These are phyloP conservation scores for Melanogrammus aeglefinus DNA, from an alignment of 2,797 vertebrate genomes.

Conservation along the genomic window DNA sequence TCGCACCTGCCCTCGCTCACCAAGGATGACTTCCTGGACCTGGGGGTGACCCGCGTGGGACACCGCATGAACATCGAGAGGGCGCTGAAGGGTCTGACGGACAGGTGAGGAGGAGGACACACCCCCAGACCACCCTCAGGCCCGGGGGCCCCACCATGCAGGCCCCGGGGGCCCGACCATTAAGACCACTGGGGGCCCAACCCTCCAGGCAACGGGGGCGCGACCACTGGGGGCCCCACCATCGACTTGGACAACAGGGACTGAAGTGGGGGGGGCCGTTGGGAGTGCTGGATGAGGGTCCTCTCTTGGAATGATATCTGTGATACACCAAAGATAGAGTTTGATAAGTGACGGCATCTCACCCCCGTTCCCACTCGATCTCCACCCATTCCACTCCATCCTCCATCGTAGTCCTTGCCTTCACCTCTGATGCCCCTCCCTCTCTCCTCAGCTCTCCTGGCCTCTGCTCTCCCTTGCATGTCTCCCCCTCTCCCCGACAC, in stretches of 20 bases:
- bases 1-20: constrained; percentile 91
- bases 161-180: too few species aligned
- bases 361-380: neutral
- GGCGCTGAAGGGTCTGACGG: constrained; percentile 89
- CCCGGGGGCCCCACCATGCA: too few species aligned
- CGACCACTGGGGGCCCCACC: too few species aligned
- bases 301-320: constrained; percentile 36
- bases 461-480: constrained; percentile 77
- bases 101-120: constrained; percentile 81
- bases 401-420: constrained; percentile 20
- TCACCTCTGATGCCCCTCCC: constrained; percentile 60
- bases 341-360: constrained; percentile 45
- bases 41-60: constrained; percentile 92
- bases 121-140: constrained; percentile 47
- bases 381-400: constrained; percentile 18
- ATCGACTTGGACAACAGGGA: neutral
- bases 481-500: constrained; percentile 75
- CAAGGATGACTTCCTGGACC: constrained; percentile 94
- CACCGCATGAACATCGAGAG: constrained; percentile 98
- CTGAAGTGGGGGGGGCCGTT: neutral
- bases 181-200: too few species aligned
- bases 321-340: constrained; percentile 25
- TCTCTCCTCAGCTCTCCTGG: constrained; percentile 60
- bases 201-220: too few species aligned
- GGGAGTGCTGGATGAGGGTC: neutral